Base-by-base conservation (phyloP, 2,888 invertebrate genomes). In the Dascillus cervinus region DNA sequence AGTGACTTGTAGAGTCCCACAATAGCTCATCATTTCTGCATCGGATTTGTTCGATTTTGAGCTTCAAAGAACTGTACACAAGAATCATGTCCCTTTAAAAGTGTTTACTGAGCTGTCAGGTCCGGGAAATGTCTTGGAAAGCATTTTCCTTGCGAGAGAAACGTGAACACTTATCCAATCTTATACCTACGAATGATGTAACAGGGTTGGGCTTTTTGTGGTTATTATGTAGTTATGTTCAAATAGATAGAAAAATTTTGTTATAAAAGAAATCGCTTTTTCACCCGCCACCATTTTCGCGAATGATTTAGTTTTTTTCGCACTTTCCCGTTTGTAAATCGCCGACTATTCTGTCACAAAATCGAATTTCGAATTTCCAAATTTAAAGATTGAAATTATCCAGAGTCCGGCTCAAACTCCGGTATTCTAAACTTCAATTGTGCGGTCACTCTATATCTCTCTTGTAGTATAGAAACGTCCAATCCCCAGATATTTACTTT, bases 91-190 rank as follows among this genome's bases (percentile, higher is more conserved):
- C 48, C 41, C 46, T 47, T 50, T 56, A 55, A 57, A 58, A 60
- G 57, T 64, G 62, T 64, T 64, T 64, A 64, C 63, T 53, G 60
- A 61, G 58, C 62, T 63, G 63, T 63, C 63, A 62, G 55, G 52
- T 52, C 53, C 59, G 58, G 61, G 57, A 61, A 62, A 62, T 60
- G 62, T 62, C 61, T 55, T 52, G 53, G 59, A 59, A 62, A 62
- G 59, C 61, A 58, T 61, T 60, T 61, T 61, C 56, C 47, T 48
- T 46, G 46, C 37, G 49, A 55, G 54, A 55, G 34, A 32, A 57
- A 55, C 53, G 50, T 49, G 58, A 53, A 60, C 62, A 62, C 62
- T 63, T 63, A 63, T 62, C 60, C 63, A 63, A 63, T 63, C 59
- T 54, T 51, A 46, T 47, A 39, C 39, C 32, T 35, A 32, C 32